Conservation (phyloP, 2,888 invertebrate genomes). For the Drosophila mimetica region DNA sequence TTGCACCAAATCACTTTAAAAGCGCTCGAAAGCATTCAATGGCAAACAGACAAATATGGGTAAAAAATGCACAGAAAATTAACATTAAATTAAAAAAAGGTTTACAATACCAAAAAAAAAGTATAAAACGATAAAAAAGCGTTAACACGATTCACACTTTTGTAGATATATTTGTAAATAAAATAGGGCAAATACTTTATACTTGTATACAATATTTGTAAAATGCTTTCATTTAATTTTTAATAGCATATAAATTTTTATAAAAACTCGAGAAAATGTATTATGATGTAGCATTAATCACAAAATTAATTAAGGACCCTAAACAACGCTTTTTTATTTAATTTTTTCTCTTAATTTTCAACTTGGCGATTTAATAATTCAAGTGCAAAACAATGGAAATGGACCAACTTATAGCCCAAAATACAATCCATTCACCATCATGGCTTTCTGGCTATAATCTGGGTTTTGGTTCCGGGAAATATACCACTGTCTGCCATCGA, state of each 20-base stretch:
- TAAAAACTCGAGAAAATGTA: too few relatives aligned
- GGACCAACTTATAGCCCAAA: background rate
- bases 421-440: background rate
- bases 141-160: background rate
- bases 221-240: background rate
- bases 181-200: too few relatives aligned
- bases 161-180: background rate
- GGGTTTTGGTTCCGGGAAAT: background rate
- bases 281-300: background rate
- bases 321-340: too few relatives aligned
- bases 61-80: conserved; percentile 1
- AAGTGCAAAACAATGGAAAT: background rate
- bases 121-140: background rate
- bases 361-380: background rate
- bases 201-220: background rate
- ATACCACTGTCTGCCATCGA: background rate
- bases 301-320: too few relatives aligned
- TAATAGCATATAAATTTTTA: background rate
- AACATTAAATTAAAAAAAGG: background rate
- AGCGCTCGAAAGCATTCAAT: background rate
- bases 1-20: conserved; percentile 5
- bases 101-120: background rate
- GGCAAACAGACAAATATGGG: conserved; percentile 12
- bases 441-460: background rate
- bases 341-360: too few relatives aligned